phyloP scores from a whole-genome alignment of 2,113 vertebrate species.

The Megaleporinus macrocephalus region DNA sequence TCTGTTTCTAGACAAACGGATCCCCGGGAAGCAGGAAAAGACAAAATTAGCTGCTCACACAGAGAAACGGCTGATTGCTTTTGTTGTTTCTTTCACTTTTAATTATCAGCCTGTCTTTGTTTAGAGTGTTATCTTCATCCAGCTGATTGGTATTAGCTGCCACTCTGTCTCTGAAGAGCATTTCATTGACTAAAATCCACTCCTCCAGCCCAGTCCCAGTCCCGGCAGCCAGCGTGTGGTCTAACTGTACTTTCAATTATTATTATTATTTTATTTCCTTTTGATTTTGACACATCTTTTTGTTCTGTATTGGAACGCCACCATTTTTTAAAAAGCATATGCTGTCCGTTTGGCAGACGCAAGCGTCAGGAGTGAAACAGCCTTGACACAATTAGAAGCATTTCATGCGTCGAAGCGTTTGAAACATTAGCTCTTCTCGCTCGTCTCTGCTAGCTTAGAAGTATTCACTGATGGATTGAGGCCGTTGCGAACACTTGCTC shows the following conservation, averaged over 20 bases:
- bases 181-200: conserved; percentile 28
- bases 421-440: not conserved
- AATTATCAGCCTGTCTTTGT: conserved; percentile 38
- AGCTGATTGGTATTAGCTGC: conserved; percentile 25
- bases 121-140: conserved; percentile 2
- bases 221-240: not conserved
- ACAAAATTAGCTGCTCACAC: conserved; percentile 26
- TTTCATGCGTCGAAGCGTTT: not conserved
- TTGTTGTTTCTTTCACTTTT: conserved; percentile 39
- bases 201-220: conserved; percentile 10
- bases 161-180: conserved; percentile 19
- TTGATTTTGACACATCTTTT: too few species aligned
- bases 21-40: conserved; percentile 37
- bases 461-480: not conserved
- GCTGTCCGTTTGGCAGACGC: not conserved
- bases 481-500: not conserved
- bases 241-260: not conserved
- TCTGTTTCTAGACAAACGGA: conserved; percentile 34
- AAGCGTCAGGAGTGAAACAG: not conserved
- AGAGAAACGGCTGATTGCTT: conserved; percentile 41
- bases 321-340: too few species aligned
- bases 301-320: not conserved
- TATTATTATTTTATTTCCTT: too few species aligned
- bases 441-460: not conserved
- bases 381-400: not conserved